Evolutionary conservation across 2,113 vertebrate genomes (phyloP).

Genomic region (Calyptommatus sinebrachiatus): DNA sequence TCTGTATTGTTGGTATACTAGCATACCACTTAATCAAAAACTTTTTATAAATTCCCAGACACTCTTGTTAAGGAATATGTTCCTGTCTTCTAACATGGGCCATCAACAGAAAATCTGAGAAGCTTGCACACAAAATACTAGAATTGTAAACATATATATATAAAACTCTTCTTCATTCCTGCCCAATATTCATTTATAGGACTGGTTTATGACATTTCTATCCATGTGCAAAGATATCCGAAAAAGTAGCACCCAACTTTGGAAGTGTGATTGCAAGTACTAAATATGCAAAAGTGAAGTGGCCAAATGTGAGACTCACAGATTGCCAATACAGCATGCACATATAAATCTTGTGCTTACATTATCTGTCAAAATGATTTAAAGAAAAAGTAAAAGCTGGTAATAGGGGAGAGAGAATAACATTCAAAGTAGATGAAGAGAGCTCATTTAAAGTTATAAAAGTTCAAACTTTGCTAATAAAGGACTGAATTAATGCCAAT

Average conservation of each 20-base stretch:
- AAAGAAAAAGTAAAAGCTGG: conserved; percentile 16
- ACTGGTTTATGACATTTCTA: conserved; percentile 62
- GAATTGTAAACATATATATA: neutral
- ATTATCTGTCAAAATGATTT: conserved; percentile 57
- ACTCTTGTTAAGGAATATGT: neutral
- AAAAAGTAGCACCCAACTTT: conserved; percentile 44
- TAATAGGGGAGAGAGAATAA: conserved; percentile 21
- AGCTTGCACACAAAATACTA: neutral
- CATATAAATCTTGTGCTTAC: conserved; percentile 59
- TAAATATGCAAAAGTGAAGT: conserved; percentile 62
- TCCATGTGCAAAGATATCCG: conserved; percentile 48
- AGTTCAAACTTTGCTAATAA: conserved; percentile 22
- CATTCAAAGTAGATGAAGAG: conserved; percentile 51
- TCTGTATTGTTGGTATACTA: neutral
- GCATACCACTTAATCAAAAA: neutral
- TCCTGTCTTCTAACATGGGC: neutral
- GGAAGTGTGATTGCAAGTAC: conserved; percentile 52
- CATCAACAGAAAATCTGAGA: neutral
- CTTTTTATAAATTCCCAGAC: neutral
- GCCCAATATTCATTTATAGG: conserved; percentile 13
- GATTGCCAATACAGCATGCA: conserved; percentile 69
- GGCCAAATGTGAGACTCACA: conserved; percentile 68
- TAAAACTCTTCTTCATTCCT: conserved; percentile 1
- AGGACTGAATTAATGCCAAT: conserved; percentile 7
- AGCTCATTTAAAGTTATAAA: conserved; percentile 31